Evolutionary conservation across 2,113 vertebrate genomes (phyloP).

Genomic region (Oncorhynchus clarkii): DNA sequence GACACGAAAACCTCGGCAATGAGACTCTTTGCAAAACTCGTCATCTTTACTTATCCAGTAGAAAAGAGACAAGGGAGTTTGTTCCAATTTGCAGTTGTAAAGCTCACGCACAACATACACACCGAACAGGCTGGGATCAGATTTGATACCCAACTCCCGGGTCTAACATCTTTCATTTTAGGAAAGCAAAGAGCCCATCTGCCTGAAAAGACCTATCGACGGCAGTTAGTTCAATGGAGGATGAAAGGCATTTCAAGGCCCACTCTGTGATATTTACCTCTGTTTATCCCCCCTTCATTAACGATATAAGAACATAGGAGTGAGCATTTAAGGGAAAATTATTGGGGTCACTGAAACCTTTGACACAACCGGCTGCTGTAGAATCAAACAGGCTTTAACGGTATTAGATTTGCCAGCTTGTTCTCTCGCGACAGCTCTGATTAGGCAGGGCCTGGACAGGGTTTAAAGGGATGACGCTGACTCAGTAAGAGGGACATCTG

Average conservation of each 20-base stretch:
- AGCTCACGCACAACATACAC: too few relatives aligned
- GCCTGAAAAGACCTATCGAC: neutral
- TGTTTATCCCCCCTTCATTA: too few relatives aligned
- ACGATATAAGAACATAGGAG: neutral
- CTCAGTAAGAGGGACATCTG: constrained; percentile 3
- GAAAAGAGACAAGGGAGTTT: too few relatives aligned
- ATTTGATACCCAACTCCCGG: too few relatives aligned
- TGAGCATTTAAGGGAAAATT: neutral
- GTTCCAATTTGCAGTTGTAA: too few relatives aligned
- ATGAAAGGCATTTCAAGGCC: too few relatives aligned
- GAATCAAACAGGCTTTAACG: neutral
- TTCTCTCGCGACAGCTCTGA: neutral
- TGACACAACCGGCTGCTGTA: neutral
- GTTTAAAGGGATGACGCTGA: constrained; percentile 4
- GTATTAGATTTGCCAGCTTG: neutral
- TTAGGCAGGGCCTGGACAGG: constrained; percentile 19
- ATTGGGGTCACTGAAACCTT: neutral
- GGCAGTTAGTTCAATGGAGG: too few relatives aligned
- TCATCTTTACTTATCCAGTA: neutral
- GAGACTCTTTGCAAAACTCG: neutral
- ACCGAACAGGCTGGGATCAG: too few relatives aligned
- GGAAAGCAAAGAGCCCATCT: neutral
- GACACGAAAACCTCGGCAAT: neutral
- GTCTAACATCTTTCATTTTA: too few relatives aligned
- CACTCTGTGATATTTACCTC: neutral